Evolutionary conservation across 2,888 invertebrate species (phyloP).

Genomic region (Ceriagrion tenellum): DNA sequence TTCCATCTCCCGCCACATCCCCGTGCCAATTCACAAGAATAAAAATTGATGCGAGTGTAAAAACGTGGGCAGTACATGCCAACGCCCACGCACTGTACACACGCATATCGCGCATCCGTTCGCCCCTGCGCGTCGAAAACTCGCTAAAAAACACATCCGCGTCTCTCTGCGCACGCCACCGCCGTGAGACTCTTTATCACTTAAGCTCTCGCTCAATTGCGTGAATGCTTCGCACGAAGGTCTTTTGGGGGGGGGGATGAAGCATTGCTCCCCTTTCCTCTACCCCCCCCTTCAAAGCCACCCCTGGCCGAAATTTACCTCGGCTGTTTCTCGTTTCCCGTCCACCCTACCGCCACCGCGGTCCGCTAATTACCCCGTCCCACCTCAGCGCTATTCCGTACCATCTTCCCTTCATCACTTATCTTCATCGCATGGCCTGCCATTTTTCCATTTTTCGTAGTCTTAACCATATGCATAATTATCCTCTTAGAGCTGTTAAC

Average conservation of each 20-base stretch:
- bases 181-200: slow-evolving; percentile 5
- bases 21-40: no score
- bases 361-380: neutral
- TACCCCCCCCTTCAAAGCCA: neutral
- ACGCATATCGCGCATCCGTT: neutral
- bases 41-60: no score
- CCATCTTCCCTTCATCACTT: neutral
- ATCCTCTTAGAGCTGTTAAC: no score
- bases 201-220: slow-evolving; percentile 9
- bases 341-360: neutral
- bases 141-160: neutral
- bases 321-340: neutral
- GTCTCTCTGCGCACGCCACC: neutral
- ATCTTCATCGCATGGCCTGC: no score
- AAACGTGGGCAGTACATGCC: no score
- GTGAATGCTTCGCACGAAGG: slow-evolving; percentile 5
- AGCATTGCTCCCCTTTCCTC: no score
- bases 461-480: no score
- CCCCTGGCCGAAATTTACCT: no score
- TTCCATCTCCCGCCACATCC: no score
- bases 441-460: no score
- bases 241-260: no score
- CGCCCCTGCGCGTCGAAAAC: neutral
- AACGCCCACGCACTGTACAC: neutral
- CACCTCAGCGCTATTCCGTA: neutral